phyloP scores from a whole-genome alignment of 2,113 vertebrate species.

The Eclectus roratus region DNA sequence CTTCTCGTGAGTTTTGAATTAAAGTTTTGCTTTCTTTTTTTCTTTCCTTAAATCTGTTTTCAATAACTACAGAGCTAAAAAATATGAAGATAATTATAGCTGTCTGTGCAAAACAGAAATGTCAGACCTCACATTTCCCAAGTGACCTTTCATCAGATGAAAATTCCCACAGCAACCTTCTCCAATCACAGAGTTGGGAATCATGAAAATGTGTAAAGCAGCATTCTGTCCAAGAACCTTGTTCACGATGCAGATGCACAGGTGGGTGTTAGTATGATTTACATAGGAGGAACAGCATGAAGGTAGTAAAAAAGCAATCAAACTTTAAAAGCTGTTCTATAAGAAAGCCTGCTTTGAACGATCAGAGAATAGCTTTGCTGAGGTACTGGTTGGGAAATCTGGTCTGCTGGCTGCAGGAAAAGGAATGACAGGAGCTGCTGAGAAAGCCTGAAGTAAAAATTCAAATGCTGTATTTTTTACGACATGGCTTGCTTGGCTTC shows the following conservation, averaged over 20 bases:
- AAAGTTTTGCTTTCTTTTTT: conserved; percentile 37
- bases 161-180: conserved; percentile 49
- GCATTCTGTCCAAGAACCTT: not conserved
- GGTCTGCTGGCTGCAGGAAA: not conserved
- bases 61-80: conserved; percentile 49
- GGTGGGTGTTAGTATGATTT: conserved; percentile 15
- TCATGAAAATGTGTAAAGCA: conserved; percentile 36
- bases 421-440: not conserved
- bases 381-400: not conserved
- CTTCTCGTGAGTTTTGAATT: conserved; percentile 39
- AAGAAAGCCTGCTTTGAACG: not conserved
- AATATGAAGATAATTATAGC: conserved; percentile 63
- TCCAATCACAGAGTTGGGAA: conserved; percentile 15
- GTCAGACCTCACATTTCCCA: conserved; percentile 49
- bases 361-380: not conserved
- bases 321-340: not conserved
- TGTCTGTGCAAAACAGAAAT: conserved; percentile 54
- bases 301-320: conserved; percentile 6
- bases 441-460: not conserved
- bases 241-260: not conserved
- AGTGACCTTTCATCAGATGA: conserved; percentile 27
- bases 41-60: conserved; percentile 41
- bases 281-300: not conserved
- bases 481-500: not conserved
- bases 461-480: not conserved